A percentile compares a stretch with the other conserved stretches of the same genome.
phyloP scores from a whole-genome alignment of 2,888 invertebrate species.

The Entomobrya proxima region DNA sequence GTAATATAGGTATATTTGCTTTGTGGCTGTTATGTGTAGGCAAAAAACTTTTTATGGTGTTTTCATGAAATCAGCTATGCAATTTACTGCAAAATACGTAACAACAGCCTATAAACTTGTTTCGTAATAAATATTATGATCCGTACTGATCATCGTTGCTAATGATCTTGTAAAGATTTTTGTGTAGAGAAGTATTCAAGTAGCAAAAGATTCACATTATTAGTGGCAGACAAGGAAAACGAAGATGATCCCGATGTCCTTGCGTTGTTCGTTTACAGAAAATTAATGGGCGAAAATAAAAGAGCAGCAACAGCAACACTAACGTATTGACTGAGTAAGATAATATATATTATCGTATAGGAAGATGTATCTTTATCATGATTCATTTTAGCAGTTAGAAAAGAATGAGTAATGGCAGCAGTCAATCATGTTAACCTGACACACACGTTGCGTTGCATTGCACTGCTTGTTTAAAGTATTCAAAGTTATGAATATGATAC shows the following conservation, averaged over 20 bases:
- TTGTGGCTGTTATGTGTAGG: background rate
- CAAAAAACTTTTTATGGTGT: conserved; percentile 16
- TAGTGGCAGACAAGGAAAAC: conserved; percentile 20
- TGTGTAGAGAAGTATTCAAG: background rate
- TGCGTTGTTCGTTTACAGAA: conserved; percentile 20
- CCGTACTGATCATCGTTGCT: background rate
- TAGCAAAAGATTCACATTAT: background rate
- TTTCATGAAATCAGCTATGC: conserved; percentile 34
- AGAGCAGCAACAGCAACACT: background rate
- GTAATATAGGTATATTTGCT: background rate
- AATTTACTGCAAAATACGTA: background rate
- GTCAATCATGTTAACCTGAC: conserved; percentile 38
- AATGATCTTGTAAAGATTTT: background rate
- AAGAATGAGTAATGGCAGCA: conserved; percentile 40
- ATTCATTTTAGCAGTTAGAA: background rate
- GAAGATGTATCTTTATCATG: background rate
- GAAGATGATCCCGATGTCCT: conserved; percentile 25
- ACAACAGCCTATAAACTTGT: conserved; percentile 16
- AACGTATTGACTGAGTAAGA: background rate
- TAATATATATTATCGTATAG: background rate
- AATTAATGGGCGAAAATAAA: conserved; percentile 17
- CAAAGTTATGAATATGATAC: too few relatives aligned
- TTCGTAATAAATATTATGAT: conserved; percentile 17
- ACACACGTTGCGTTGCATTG: too few relatives aligned
- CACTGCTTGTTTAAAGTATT: too few relatives aligned